These are phyloP conservation scores for Magallana nippona DNA, from an alignment of 2,888 invertebrate species.

Conservation along the genomic window DNA sequence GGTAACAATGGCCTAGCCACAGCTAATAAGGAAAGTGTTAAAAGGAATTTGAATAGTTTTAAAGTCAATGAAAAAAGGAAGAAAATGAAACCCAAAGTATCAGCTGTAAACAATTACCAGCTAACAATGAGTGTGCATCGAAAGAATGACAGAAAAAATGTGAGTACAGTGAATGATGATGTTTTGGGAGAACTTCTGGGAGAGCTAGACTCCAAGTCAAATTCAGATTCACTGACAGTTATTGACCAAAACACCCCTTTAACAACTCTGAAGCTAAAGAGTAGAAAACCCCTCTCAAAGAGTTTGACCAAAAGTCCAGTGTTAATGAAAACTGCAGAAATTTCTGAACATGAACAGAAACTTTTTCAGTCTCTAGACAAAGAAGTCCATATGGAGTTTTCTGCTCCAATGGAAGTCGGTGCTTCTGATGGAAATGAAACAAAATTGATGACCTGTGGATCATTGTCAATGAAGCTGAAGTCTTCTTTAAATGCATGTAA, in stretches of 20 bases:
- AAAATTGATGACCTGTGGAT: not conserved
- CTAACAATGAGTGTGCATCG: slow-evolving; percentile 34
- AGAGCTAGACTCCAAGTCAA: slow-evolving; percentile 55
- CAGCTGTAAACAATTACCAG: slow-evolving; percentile 40
- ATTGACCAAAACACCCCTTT: slow-evolving; percentile 1
- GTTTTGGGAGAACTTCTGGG: slow-evolving; percentile 64
- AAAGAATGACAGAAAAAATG: slow-evolving; percentile 24
- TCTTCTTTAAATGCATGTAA: not conserved
- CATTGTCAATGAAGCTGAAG: not conserved
- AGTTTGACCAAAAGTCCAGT: not conserved
- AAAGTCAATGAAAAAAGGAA: not conserved
- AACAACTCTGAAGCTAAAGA: slow-evolving; percentile 16
- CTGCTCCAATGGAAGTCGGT: not conserved
- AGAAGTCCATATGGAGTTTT: slow-evolving; percentile 39
- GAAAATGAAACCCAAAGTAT: slow-evolving; percentile 37
- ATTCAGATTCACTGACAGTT: not conserved
- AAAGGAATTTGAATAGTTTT: slow-evolving; percentile 1
- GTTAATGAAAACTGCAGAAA: slow-evolving; percentile 13
- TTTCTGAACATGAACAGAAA: slow-evolving; percentile 47
- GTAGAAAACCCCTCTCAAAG: slow-evolving; percentile 18
- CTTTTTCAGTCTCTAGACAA: slow-evolving; percentile 47
- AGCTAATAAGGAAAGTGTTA: not conserved
- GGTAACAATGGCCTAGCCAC: not conserved
- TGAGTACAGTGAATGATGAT: slow-evolving; percentile 56
- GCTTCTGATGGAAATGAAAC: not conserved